phyloP scores from a whole-genome alignment of 2,888 invertebrate genomes.

The Phasia obesa region DNA sequence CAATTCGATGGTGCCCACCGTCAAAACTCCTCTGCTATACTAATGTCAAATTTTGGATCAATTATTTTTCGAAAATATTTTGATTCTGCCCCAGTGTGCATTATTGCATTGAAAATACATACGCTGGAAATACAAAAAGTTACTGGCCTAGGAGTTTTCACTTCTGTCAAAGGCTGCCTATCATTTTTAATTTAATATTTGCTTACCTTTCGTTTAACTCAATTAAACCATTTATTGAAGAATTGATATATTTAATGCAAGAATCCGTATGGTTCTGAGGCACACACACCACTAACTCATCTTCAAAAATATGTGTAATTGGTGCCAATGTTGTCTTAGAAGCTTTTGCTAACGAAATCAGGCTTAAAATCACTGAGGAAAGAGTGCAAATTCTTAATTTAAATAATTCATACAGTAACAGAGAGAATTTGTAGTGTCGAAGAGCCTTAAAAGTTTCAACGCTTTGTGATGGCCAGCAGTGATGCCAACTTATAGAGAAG shows the following conservation, averaged over 20 bases:
- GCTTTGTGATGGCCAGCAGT: neutral
- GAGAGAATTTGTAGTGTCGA: neutral
- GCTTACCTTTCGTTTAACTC: slow-evolving; percentile 62
- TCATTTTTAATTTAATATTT: no score
- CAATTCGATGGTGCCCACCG: no score
- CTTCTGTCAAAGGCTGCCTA: no score
- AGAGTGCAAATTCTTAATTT: neutral
- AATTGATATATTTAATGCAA: slow-evolving; percentile 59
- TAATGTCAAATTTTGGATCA: no score
- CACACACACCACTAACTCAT: slow-evolving; percentile 54
- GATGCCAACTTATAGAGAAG: neutral
- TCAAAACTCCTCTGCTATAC: no score
- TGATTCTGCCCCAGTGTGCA: no score
- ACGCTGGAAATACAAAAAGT: no score
- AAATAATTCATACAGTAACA: slow-evolving; percentile 18
- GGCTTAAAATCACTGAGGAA: slow-evolving; percentile 7
- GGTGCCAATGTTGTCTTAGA: slow-evolving; percentile 17
- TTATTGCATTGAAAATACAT: no score
- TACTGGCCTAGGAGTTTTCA: no score
- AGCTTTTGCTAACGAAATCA: slow-evolving; percentile 4
- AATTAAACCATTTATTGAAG: slow-evolving; percentile 56
- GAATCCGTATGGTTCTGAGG: slow-evolving; percentile 24
- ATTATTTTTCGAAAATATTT: no score
- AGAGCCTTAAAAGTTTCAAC: neutral
- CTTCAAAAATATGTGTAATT: neutral